Percentiles rank a stretch among this genome's conserved stretches.
Conservation (phyloP, 2,888 invertebrate species). For the Lithodes maja region DNA sequence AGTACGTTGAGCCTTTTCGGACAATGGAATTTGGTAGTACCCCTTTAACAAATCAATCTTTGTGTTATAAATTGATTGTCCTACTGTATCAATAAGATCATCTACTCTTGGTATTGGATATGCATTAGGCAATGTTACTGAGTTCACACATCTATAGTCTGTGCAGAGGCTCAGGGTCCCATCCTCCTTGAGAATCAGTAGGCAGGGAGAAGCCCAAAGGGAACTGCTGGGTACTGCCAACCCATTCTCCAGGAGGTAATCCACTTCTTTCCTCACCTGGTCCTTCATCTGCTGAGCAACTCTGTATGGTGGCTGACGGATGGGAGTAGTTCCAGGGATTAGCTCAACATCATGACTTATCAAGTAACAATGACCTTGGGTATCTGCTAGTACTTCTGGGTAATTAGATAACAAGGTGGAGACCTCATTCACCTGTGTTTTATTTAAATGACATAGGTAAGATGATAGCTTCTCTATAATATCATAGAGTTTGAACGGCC, state of each 20-base stretch:
- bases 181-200: constrained; percentile 23
- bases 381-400: not conserved
- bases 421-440: not conserved
- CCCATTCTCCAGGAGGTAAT: constrained; percentile 23
- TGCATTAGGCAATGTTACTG: not conserved
- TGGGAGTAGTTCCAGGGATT: constrained; percentile 16
- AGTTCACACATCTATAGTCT: not conserved
- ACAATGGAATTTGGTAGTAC: constrained; percentile 12
- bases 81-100: constrained; percentile 28
- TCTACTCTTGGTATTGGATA: constrained; percentile 20
- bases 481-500: not conserved
- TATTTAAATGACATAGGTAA: not conserved
- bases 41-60: constrained; percentile 32
- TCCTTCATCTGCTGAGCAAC: not conserved
- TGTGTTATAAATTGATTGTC: not conserved
- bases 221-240: constrained; percentile 10
- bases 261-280: constrained; percentile 10
- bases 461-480: not conserved
- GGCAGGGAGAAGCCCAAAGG: constrained; percentile 33
- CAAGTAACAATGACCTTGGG: not conserved
- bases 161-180: not conserved
- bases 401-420: not conserved
- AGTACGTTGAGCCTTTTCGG: not conserved
- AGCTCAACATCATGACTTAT: not conserved
- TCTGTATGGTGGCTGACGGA: constrained; percentile 18